Base-by-base conservation (phyloP, 2,113 vertebrate species). In the Gila orcuttii region DNA sequence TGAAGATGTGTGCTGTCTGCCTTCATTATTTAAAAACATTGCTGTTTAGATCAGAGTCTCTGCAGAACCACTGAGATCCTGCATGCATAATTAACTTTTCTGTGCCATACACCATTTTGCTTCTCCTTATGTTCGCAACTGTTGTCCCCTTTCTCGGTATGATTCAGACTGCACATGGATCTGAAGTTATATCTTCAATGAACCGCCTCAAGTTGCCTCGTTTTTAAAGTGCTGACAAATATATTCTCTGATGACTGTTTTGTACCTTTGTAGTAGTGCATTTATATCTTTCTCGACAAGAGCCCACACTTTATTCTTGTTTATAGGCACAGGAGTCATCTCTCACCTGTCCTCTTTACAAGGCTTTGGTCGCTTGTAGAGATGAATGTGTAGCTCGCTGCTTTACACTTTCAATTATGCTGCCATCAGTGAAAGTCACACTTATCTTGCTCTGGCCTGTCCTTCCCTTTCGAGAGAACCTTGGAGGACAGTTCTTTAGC, bases 11-110 rank as follows among this genome's bases (percentile, higher is more conserved):
- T 77, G 57, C 71, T 81, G 13, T 86, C 60, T 79, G n/a, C 47
- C 50, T 84, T 78, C 76, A 77, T 90, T 89, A 91, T 89, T 57
- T 92, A 86, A 91, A 86, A 73, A 82, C 85, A 83, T 88, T 90
- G 88, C 17, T 82, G 64, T 62, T 57, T 74, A 84, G 57, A 88
- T 69, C 25, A 74, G 77, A 23, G 68, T 71, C 83, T 85, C 36
- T 85, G 76, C 82, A 82, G 82, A 81, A 80, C 52, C 28, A 10
- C 50, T 55, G 42, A 82, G n/a, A 60, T 86, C 0, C 31, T 57
- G 64, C 28, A 89, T 36, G 28, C 57, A 83, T 76, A 76, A 85
- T 85, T 10, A 2, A 76, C 82, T 45, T 17, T 73, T 36, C 52
- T 23, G 84, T 73, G 60, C 39, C 11, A n/a, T 62, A 23, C 19